Percentiles rank a stretch among this genome's conserved stretches.
Evolutionary conservation across 2,797 vertebrate genomes (phyloP).

Genomic region (Siniperca undulata): DNA sequence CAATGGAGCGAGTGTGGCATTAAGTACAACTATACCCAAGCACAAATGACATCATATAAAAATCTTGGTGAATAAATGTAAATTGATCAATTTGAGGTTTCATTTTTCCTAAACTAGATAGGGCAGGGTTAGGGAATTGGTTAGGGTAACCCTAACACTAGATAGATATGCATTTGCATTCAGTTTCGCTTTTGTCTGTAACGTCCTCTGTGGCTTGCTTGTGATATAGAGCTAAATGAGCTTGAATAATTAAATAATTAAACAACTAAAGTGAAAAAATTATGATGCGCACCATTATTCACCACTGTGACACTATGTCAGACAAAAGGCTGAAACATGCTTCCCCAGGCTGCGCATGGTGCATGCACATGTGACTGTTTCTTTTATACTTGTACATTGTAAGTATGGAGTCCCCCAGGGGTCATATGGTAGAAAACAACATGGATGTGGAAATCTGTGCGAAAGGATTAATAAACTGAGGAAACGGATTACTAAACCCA

Average conservation of each 20-base stretch:
- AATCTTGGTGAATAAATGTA: not conserved
- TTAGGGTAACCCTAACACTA: too few species aligned
- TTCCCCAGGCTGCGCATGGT: not conserved
- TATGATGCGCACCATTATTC: not conserved
- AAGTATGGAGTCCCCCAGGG: not conserved
- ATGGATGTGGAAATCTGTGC: not conserved
- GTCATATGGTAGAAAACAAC: not conserved
- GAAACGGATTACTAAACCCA: not conserved
- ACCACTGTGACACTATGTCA: not conserved
- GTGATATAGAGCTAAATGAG: not conserved
- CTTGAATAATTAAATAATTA: too few species aligned
- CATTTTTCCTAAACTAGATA: not conserved
- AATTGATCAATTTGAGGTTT: not conserved
- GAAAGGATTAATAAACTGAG: too few species aligned
- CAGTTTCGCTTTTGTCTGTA: too few species aligned
- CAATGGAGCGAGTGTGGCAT: not conserved
- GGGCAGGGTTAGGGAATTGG: too few species aligned
- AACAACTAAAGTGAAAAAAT: not conserved
- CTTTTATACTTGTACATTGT: not conserved
- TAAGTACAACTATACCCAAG: not conserved
- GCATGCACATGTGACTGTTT: not conserved
- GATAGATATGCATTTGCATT: too few species aligned
- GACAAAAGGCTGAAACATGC: not conserved
- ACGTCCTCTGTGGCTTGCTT: not conserved
- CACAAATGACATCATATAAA: not conserved